Evolutionary conservation across 2,888 invertebrate species (phyloP), one percentile per base, ranked within the genome.

Genomic region (Amphimallon solstitiale): DNA sequence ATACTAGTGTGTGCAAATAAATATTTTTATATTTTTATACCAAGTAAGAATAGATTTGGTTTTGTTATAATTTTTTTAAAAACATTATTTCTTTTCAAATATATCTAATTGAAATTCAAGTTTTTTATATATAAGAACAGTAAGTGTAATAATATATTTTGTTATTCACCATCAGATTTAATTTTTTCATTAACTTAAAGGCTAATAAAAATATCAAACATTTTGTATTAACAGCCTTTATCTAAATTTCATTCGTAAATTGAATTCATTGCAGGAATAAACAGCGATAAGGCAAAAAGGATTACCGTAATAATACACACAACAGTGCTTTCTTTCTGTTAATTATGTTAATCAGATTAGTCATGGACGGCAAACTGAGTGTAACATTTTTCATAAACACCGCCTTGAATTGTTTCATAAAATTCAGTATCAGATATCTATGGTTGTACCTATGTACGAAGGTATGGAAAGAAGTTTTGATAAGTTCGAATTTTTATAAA

Each of bases 271-370:
- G 35, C 51, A 12, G n/a, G 14, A 19, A 59, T 59, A 59, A 63
- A 63, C 38, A n/a, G 63, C 34, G 37, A 49, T 63, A 63, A 38
- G 3, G 15, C n/a, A 15, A 63, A 63, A 63, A 37, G 37, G n/a
- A 51, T 12, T 14, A 19, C 14, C 35, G 6, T 23, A 14, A 17
- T 35, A 15, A 12, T 10, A 23, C 35, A 37, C 35, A 51, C 21
- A 37, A 63, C 14, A 12, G 38, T 29, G 63, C 14, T 29, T 38
- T 52, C 17, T 52, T 52, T 34, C 38, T 51, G 14, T 15, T 37
- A 49, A 49, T 63, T 63, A 63, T 29, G 46, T 23, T 48, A 21
- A 63, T 63, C 63, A 35, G 63, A 63, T 63, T 43, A 63, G 23
- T 29, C 23, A 34, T 14, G 23, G 49, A 48, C 63, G 19, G 14